Conservation (phyloP, 2,888 invertebrate species). For the Oscheius sp. region DNA sequence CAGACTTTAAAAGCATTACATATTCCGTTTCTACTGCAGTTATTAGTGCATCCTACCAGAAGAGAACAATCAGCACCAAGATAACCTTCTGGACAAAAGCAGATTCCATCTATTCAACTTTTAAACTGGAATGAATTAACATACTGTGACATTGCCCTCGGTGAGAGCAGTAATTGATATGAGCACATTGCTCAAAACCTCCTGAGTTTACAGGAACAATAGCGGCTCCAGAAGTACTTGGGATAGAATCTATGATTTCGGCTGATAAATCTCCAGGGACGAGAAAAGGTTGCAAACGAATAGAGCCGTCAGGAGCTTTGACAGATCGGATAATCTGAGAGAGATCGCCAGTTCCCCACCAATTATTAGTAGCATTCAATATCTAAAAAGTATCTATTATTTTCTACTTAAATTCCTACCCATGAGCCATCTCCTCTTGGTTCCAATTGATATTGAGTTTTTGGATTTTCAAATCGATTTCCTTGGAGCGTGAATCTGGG, state of each 20-base stretch:
- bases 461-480: conserved; percentile 41
- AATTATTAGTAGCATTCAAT: conserved; percentile 39
- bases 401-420: conserved; percentile 11
- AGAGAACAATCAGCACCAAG: conserved; percentile 44
- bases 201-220: not conserved
- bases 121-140: too few species aligned
- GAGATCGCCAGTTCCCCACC: conserved; percentile 33
- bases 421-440: conserved; percentile 35
- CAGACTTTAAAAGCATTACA: conserved; percentile 48
- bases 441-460: conserved; percentile 38
- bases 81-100: conserved; percentile 43
- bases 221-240: too few species aligned
- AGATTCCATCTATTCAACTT: conserved; percentile 32
- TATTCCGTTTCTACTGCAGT: conserved; percentile 41
- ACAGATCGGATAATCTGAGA: not conserved
- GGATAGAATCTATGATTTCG: not conserved
- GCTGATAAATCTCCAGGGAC: not conserved
- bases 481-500: conserved; percentile 33
- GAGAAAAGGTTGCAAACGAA: not conserved
- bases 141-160: conserved; percentile 37
- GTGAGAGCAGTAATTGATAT: conserved; percentile 42
- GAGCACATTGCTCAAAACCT: conserved; percentile 33
- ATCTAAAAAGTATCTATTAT: conserved; percentile 29
- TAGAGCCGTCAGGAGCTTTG: conserved; percentile 21
- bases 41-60: conserved; percentile 35